Evolutionary conservation across 1,140 invertebrate genomes (phyloP), one percentile per base, ranked within the genome.

Genomic region (Drosophila pruinosa): DNA sequence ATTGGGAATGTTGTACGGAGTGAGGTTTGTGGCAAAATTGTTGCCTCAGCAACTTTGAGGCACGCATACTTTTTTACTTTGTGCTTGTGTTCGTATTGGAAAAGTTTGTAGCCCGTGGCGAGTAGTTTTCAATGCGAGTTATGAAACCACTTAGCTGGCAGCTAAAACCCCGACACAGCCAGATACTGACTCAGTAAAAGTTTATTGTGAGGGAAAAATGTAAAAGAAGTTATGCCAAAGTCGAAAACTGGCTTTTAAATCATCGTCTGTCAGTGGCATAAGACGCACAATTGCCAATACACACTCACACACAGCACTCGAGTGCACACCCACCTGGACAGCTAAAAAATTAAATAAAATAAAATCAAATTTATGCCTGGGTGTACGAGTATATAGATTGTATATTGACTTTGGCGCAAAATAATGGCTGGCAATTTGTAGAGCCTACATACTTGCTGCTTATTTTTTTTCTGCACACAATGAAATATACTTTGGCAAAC

Each of bases 361-460:
- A 56, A 52, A 63, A 70, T 48, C 52, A 57, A 74, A 74, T 70
- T 63, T 61, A 70, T 70, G 39, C 57, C 21, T 21, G 8, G 3
- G 47, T 57, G 31, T 41, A 3, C n/a, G 36, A 19, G 14, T 58
- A 52, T 48, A 68, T 45, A 72, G 58, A 72, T 75, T 64, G 58
- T 75, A 75, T 88, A 88, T 88, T 88, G 82, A 80, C 78, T 82
- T 78, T 75, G 78, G 59, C 50, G 63, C 59, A 68, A 63, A 88
- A 78, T 88, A 88, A 88, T 88, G 82, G 82, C 75, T 70, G 36
- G 68, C 78, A 88, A 88, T 88, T 88, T 88, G 83, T 86, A 82
- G 77, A 48, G 77, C 68, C 81, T 80, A 69, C 52, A 56, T 50
- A 41, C 31, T 26, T 59, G 14, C 31, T 7, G 5, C 17, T 50